Evolutionary conservation across 2,113 vertebrate species (phyloP).

Genomic region (Oreocharis arfaki): DNA sequence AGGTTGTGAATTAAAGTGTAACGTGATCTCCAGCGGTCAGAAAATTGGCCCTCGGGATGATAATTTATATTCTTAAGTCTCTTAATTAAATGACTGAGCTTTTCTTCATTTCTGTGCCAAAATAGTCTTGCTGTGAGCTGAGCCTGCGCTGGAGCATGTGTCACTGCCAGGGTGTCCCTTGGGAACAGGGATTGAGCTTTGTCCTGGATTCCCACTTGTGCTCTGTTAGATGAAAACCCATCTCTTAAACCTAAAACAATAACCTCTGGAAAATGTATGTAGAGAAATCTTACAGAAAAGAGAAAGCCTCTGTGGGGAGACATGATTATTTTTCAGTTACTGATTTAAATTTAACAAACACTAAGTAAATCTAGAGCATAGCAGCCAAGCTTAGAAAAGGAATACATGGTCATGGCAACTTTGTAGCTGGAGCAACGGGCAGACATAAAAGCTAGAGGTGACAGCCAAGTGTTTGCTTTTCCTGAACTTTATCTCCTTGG

Average conservation of each 20-base stretch:
- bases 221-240: background rate
- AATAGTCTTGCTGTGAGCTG: background rate
- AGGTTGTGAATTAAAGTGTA: slow-evolving; percentile 43
- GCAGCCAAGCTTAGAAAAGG: background rate
- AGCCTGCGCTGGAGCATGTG: background rate
- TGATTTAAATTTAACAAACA: background rate
- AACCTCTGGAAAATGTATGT: background rate
- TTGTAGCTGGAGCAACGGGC: slow-evolving; percentile 33
- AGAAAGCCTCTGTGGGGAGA: background rate
- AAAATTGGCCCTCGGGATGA: slow-evolving; percentile 38
- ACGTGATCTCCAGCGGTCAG: slow-evolving; percentile 9
- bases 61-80: slow-evolving; percentile 11
- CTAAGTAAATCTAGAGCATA: background rate
- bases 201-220: background rate
- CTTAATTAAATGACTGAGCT: slow-evolving; percentile 21
- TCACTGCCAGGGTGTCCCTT: background rate
- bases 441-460: background rate
- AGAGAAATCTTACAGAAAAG: background rate
- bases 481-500: slow-evolving; percentile 14
- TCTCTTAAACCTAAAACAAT: background rate
- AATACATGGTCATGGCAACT: background rate
- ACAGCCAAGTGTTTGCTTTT: slow-evolving; percentile 35
- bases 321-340: background rate
- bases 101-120: slow-evolving; percentile 5
- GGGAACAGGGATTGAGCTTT: background rate